Base-by-base conservation (phyloP, 2,797 vertebrate genomes). In the Lateolabrax maculatus region DNA sequence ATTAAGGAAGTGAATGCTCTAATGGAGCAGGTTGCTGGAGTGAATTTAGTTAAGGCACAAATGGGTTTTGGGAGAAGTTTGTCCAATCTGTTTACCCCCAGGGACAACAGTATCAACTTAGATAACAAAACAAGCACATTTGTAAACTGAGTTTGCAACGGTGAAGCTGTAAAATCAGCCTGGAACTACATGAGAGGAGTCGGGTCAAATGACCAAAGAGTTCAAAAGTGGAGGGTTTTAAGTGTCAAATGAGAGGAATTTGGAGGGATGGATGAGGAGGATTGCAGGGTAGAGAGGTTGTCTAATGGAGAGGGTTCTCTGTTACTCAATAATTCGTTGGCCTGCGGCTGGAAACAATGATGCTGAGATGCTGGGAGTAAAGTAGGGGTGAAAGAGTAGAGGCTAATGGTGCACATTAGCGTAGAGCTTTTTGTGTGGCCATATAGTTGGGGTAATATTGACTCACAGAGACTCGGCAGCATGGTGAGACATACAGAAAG, bases 381-480 rank as follows among this genome's bases (percentile, higher is more conserved):
- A 82, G 69, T 68, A 55, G 64, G 48, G 70, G 37, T 31, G 48
- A 79, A 73, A 63, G 60, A 80, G 73, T 37, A 9, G 55, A 29
- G 60, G 71, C 84, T 93, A 93, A 94, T 93, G 89, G 81, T 48
- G 61, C 62, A 71, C 90, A 93, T 93, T 89, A 93, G 87, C 0
- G 62, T 81, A 71, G 81, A 85, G 85, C 81, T 87, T 83, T 90
- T 85, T 71, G 68, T 80, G 66, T 56, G 36, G 65, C 75, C 75
- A 48, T 49, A 71, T 74, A 46, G 67, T 61, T 15, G 31, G 6
- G 57, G 39, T 75, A 73, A 77, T 69, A 83, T 69, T 87, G 85
- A 87, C 71, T 79, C 74, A 63, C 41, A 72, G 46, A 81, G 55
- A 57, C 56, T 60, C 48, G 62, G 60, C 53, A 55, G 36, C 43